A percentile compares a stretch with the other conserved stretches of the same genome.
Evolutionary conservation across 2,797 vertebrate species (phyloP).

Genomic region (Cyclopterus lumpus): DNA sequence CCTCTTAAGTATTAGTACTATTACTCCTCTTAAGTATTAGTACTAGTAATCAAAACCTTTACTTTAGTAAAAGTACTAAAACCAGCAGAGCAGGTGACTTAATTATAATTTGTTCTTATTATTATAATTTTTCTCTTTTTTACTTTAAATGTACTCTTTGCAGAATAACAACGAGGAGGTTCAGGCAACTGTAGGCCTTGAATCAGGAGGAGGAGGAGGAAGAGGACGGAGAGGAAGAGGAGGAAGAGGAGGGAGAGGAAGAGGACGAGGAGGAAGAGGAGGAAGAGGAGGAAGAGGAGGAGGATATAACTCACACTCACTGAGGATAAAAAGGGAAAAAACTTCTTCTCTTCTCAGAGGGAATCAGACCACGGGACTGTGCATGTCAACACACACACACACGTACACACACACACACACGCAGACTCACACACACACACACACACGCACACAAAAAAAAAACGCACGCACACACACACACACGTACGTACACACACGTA

Average conservation of each 20-base stretch:
- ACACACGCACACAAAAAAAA: too few relatives aligned
- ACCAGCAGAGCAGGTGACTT: too few relatives aligned
- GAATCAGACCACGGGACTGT: slow-evolving; percentile 6
- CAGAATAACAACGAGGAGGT: slow-evolving; percentile 2
- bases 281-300: not conserved
- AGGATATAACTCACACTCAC: not conserved
- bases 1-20: too few relatives aligned
- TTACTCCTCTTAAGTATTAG: too few relatives aligned
- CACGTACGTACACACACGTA: too few relatives aligned
- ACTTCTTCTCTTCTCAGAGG: slow-evolving; percentile 1
- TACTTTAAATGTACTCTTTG: not conserved
- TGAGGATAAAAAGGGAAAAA: slow-evolving; percentile 9
- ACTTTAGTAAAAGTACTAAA: not conserved
- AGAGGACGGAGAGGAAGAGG: not conserved
- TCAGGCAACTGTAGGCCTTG: not conserved
- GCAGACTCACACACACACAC: not conserved
- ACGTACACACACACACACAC: not conserved
- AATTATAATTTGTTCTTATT: not conserved
- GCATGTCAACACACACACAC: not conserved
- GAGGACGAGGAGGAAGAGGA: not conserved
- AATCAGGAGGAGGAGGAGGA: not conserved
- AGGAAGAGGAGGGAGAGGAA: not conserved
- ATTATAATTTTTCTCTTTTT: not conserved
- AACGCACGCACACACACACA: too few relatives aligned
- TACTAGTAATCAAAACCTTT: too few relatives aligned